Base-by-base conservation (phyloP, 2,888 invertebrate species). In the Perithous albicinctus region DNA sequence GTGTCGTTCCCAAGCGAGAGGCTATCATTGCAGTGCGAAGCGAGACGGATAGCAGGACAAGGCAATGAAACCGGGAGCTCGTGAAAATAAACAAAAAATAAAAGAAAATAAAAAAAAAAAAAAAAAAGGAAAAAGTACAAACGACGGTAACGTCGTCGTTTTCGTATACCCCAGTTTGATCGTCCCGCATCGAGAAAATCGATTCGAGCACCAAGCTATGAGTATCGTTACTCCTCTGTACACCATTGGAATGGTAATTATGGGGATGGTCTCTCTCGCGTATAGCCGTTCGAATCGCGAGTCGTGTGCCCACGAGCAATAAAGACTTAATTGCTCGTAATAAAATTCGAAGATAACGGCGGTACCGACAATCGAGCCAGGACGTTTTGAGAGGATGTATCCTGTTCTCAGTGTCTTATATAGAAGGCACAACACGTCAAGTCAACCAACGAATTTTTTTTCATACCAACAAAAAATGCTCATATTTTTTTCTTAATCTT, bases 291-390 rank as follows among this genome's bases (percentile, higher is more conserved):
- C 51, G 51, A 23, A 32, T 56, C 35, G 35, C 59, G 4, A 32
- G 35, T 48, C 67, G 73, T 72, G 64, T 63, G 75, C 80, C 72
- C 77, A 75, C 72, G 74, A 72, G 75, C 82, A 80, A 78, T 84
- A 76, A 80, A 84, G 78, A 73, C 77, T 84, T 82, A 84, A 84
- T 84, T 84, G 82, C 69, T 76, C 46, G 76, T 69, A 69, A 82
- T 84, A 84, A 84, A 82, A 75, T 80, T 76, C 64, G 74, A 77
- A 72, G 70, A 76, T 74, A 72, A 80, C 76, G 64, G 63, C 41
- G 8, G 10, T 1, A 5, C 32, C 15, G 32, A 59, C 15, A 59
- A 32, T 35, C 32, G 15, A 15, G 32, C 7, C 54, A 26, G 15
- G 54, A n/a, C n/a, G n/a, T n/a, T n/a, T n/a, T n/a, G n/a, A n/a